Conservation (phyloP, 2,888 invertebrate genomes). For the Spisula solida region DNA sequence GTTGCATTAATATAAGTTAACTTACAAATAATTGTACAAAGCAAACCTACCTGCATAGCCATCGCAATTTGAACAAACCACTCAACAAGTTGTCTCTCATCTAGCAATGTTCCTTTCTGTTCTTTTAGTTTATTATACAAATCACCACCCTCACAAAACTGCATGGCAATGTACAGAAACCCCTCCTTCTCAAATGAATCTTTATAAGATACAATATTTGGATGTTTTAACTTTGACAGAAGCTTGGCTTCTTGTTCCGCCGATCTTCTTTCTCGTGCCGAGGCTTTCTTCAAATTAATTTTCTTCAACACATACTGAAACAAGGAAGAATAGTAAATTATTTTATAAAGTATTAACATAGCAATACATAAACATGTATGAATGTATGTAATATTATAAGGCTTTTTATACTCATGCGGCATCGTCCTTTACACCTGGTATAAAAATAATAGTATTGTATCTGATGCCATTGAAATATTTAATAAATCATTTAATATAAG, state of each 20-base stretch:
- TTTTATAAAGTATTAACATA: background rate
- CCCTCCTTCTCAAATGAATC: constrained; percentile 88
- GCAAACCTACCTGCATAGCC: constrained; percentile 87
- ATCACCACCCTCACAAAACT: constrained; percentile 88
- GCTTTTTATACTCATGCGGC: too few relatives aligned
- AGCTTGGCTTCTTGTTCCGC: constrained; percentile 88
- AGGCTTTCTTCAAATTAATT: constrained; percentile 86
- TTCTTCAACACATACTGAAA: constrained; percentile 88
- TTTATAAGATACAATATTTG: constrained; percentile 88
- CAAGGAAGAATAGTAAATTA: background rate
- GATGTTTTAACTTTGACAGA: constrained; percentile 88
- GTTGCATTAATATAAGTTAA: background rate
- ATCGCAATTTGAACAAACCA: constrained; percentile 89
- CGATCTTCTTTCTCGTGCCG: constrained; percentile 85
- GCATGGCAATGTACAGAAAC: constrained; percentile 88
- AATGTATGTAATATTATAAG: too few relatives aligned
- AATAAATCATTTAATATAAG: too few relatives aligned
- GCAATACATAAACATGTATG: too few relatives aligned
- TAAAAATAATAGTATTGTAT: too few relatives aligned
- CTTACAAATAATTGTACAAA: background rate
- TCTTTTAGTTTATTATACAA: constrained; percentile 87
- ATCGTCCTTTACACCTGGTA: too few relatives aligned
- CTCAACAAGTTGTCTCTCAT: constrained; percentile 88
- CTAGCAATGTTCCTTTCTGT: constrained; percentile 86
- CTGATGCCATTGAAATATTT: too few relatives aligned